phyloP scores from a whole-genome alignment of 2,113 vertebrate genomes.

The Macquaria ambigua region DNA sequence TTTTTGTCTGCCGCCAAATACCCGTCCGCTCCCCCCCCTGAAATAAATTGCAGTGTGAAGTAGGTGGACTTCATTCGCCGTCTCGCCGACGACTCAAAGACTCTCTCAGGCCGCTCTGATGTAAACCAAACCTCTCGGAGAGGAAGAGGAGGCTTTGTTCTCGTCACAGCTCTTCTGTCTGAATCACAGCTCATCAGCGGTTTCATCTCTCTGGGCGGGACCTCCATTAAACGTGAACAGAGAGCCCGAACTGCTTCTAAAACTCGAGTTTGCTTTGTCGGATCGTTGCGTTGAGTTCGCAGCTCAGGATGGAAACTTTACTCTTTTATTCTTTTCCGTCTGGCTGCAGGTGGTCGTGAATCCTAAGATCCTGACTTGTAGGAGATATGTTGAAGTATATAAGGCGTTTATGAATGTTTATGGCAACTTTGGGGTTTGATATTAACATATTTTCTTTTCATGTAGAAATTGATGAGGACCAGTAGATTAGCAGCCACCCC shows the following conservation, averaged over 20 bases:
- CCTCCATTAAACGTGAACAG: constrained; percentile 58
- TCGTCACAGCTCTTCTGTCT: constrained; percentile 36
- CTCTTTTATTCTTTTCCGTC: neutral
- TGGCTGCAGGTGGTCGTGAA: constrained; percentile 3
- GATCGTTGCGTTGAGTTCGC: constrained; percentile 1
- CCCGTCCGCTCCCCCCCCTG: constrained; percentile 31
- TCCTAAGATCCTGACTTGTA: neutral
- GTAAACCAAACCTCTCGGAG: constrained; percentile 20
- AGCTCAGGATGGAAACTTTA: constrained; percentile 6
- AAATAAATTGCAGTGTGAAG: constrained; percentile 61
- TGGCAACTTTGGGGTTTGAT: neutral
- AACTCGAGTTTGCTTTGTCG: constrained; percentile 9
- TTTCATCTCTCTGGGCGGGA: constrained; percentile 52
- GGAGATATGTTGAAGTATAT: no score
- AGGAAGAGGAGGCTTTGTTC: constrained; percentile 58
- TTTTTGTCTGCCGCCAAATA: constrained; percentile 46
- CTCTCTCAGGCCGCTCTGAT: constrained; percentile 25
- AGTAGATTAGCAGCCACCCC: no score
- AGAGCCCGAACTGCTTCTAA: neutral
- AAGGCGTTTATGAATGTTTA: no score
- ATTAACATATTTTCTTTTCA: neutral
- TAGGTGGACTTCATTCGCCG: constrained; percentile 50
- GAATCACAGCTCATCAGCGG: constrained; percentile 60
- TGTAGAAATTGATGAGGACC: neutral
- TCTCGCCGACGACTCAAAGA: neutral